These are phyloP conservation scores for Melitaea cinxia DNA, from an alignment of 1,140 invertebrate genomes.

Conservation along the genomic window DNA sequence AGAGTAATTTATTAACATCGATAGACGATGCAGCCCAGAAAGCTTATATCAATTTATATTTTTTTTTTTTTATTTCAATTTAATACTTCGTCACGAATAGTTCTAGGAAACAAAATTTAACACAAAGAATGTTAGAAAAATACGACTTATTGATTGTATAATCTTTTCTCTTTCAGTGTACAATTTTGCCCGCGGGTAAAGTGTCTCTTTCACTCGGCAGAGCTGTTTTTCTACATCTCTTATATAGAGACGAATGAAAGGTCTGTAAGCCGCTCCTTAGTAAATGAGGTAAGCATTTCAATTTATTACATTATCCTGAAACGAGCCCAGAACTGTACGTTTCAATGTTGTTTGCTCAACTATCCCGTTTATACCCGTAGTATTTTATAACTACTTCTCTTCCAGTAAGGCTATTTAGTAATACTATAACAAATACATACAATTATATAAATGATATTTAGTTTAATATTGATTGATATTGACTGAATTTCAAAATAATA, in stretches of 20 bases:
- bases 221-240: conserved; percentile 26
- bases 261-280: conserved; percentile 24
- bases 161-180: neutral
- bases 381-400: neutral
- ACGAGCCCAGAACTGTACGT: conserved; percentile 16
- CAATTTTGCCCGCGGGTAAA: neutral
- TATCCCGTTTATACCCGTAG: conserved; percentile 4
- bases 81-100: too few relatives aligned
- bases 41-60: neutral
- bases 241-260: conserved; percentile 30
- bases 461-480: too few relatives aligned
- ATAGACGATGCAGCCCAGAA: neutral
- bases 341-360: neutral
- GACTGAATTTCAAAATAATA: too few relatives aligned
- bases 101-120: too few relatives aligned
- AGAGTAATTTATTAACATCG: neutral
- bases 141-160: neutral
- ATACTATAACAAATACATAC: neutral
- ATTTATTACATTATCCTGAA: conserved; percentile 35
- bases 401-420: neutral
- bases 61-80: too few relatives aligned
- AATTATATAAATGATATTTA: neutral
- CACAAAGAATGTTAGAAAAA: neutral
- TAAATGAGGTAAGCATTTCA: conserved; percentile 34
- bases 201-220: conserved; percentile 14